Evolutionary conservation across 2,888 invertebrate species (phyloP).

Genomic region (Calliopum simillimum): DNA sequence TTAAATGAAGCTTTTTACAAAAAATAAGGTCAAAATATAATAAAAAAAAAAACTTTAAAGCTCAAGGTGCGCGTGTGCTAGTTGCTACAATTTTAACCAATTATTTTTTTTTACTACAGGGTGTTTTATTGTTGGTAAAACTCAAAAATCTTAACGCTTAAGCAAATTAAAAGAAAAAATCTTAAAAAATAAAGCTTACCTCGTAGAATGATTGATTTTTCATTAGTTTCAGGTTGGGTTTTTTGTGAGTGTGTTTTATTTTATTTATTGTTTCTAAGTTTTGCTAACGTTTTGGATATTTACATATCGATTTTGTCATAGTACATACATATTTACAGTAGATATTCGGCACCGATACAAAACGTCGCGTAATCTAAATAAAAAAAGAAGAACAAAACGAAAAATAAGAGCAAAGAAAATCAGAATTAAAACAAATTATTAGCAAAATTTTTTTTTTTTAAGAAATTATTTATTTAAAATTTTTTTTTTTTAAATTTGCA

Average conservation of each 20-base stretch:
- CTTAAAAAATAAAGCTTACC: conserved; percentile 43
- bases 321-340: conserved; percentile 62
- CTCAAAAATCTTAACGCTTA: not conserved
- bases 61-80: conserved; percentile 61
- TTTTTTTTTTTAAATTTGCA: conserved; percentile 30
- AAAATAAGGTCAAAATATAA: too few species aligned
- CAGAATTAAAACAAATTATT: conserved; percentile 44
- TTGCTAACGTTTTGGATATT: conserved; percentile 42
- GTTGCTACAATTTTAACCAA: conserved; percentile 32
- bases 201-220: conserved; percentile 42
- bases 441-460: conserved; percentile 35
- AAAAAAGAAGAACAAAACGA: conserved; percentile 65
- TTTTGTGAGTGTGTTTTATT: conserved; percentile 45
- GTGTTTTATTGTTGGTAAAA: too few species aligned
- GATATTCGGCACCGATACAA: conserved; percentile 69
- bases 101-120: not conserved
- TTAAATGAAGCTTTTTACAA: too few species aligned
- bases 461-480: not conserved
- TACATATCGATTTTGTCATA: conserved; percentile 42
- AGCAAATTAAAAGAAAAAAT: conserved; percentile 1
- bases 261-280: conserved; percentile 42
- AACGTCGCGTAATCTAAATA: conserved; percentile 68
- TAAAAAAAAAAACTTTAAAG: not conserved
- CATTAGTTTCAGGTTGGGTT: conserved; percentile 44
- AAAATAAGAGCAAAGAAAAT: conserved; percentile 58